Base-by-base conservation (phyloP, 2,797 vertebrate genomes). In the Pelobates cultripes region DNA sequence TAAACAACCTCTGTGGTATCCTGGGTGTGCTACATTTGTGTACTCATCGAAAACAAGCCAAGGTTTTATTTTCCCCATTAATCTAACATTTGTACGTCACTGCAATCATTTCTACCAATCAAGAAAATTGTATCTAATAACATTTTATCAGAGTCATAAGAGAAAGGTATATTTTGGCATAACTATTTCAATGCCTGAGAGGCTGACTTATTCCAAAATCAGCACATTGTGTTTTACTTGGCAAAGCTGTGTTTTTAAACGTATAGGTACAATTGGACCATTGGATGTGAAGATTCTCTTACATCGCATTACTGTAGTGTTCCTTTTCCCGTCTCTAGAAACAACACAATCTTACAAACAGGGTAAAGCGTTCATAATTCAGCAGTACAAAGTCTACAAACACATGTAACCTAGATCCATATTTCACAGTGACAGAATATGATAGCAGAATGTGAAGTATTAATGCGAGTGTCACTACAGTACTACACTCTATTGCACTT, bases 401-500 rank as follows among this genome's bases (percentile, higher is more conserved):
- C 92, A 94, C 92, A 92, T 93, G 91, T 92, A 93, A 93, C 93
- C 92, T 91, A 92, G 89, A 93, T 92, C 92, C 92, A 92, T 94
- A 93, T 94, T 94, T 94, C 94, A 93, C 91, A 90, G 90, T 92
- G 92, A 93, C 92, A 94, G 92, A 89, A 92, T 93, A 94, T 93
- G 92, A 94, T 94, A 93, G 92, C 92, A 92, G 93, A 94, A 94
- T 92, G 93, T 93, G 91, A 93, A 94, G 93, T 94, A 94, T 94
- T 94, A 93, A 95, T 93, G 93, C 92, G 92, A 89, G 92, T 94
- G 94, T 94, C 93, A 94, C 92, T 93, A 90, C 91, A 93, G 91
- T 92, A 93, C 91, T 92, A 92, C 92, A 93, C 92, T 94, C 93
- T 92, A 91, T 92, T 94, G 92, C 91, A 93, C 92, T 94, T 93